Conservation (phyloP, 2,888 invertebrate genomes). For the Baccha elongata region DNA sequence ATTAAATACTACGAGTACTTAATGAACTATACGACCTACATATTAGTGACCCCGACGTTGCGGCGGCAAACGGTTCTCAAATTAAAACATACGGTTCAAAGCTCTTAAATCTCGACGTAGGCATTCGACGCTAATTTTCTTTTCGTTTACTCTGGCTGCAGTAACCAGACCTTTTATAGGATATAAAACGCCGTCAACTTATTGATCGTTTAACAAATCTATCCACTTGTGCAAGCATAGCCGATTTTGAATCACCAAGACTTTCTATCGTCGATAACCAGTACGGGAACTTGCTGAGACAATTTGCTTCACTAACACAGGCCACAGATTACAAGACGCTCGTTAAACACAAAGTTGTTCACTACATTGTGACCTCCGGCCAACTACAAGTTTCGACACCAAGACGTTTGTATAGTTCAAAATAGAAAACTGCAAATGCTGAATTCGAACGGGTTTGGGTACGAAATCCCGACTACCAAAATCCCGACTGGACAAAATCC, state of each 20-base stretch:
- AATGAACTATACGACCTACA: too few relatives aligned
- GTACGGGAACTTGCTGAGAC: background rate
- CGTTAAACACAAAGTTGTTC: conserved; percentile 15
- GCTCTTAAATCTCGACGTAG: background rate
- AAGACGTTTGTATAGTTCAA: background rate
- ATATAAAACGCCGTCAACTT: too few relatives aligned
- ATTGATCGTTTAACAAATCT: background rate
- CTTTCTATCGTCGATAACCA: background rate
- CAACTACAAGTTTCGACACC: background rate
- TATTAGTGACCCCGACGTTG: too few relatives aligned
- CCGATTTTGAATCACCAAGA: background rate
- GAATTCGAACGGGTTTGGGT: too few relatives aligned
- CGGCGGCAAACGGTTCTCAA: background rate
- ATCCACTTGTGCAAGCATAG: background rate
- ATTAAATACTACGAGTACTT: too few relatives aligned
- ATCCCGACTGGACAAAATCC: too few relatives aligned
- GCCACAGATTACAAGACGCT: background rate
- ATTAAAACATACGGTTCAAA: conserved; percentile 4
- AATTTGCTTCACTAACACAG: background rate
- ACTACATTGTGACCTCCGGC: background rate
- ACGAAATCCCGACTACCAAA: too few relatives aligned
- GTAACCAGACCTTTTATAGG: background rate
- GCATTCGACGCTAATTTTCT: background rate
- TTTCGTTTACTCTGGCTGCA: background rate
- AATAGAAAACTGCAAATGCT: background rate